phyloP scores from a whole-genome alignment of 2,888 invertebrate genomes.

The Electrophaes corylata region DNA sequence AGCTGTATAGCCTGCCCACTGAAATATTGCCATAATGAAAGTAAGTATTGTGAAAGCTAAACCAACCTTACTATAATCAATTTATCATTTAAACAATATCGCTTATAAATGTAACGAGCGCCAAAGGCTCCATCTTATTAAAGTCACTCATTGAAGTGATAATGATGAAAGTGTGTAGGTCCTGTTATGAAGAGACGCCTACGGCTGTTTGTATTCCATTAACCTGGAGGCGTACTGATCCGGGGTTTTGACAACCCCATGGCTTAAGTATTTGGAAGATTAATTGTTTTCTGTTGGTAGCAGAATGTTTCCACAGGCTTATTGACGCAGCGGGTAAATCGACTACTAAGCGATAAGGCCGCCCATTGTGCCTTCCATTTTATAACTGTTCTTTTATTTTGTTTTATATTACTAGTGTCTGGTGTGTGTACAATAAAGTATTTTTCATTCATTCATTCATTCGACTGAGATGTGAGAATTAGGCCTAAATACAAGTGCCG shows the following conservation, averaged over 20 bases:
- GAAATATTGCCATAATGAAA: no score
- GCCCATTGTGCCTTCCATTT: no score
- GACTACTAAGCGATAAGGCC: background rate
- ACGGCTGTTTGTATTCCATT: conserved; percentile 34
- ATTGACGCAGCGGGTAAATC: background rate
- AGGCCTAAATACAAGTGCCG: no score
- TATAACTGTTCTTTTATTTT: no score
- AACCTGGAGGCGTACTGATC: conserved; percentile 17
- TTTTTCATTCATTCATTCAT: no score
- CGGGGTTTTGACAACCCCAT: conserved; percentile 4
- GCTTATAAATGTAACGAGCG: conserved; percentile 30
- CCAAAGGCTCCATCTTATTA: conserved; percentile 47
- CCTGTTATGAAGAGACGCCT: conserved; percentile 21
- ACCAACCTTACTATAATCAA: conserved; percentile 28
- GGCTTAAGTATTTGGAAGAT: background rate
- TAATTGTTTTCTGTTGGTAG: conserved; percentile 3
- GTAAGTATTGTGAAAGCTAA: background rate
- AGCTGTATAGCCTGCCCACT: no score
- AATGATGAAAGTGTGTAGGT: conserved; percentile 48
- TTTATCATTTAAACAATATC: conserved; percentile 32
- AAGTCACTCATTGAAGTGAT: conserved; percentile 56
- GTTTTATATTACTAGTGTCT: no score
- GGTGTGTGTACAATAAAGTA: no score
- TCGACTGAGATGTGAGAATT: no score
- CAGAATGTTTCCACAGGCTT: background rate